Conservation (phyloP, 2,113 vertebrate species). For the Rutilus rutilus region DNA sequence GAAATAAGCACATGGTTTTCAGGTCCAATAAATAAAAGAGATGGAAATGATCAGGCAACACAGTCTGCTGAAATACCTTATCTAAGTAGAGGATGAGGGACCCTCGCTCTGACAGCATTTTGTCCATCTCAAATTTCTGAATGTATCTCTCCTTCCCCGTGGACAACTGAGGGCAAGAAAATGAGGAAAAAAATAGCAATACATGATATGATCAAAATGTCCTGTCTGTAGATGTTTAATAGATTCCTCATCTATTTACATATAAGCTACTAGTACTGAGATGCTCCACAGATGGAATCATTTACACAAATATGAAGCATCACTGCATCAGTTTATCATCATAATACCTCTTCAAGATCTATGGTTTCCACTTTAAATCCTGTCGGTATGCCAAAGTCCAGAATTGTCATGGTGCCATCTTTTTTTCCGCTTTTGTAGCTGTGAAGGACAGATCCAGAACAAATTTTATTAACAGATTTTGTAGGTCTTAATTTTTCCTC, state of each 20-base stretch:
- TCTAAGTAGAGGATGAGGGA: conserved; percentile 81
- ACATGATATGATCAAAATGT: not conserved
- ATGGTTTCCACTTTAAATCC: conserved; percentile 62
- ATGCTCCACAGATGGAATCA: too few species aligned
- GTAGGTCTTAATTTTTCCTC: not conserved
- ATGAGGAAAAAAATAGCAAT: not conserved
- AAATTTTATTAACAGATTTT: too few species aligned
- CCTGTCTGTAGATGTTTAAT: not conserved
- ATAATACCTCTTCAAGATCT: conserved; percentile 62
- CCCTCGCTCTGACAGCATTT: conserved; percentile 59
- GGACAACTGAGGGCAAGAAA: conserved; percentile 62
- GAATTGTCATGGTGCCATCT: conserved; percentile 69
- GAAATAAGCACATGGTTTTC: not conserved
- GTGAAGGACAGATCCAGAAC: not conserved
- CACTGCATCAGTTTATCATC: not conserved
- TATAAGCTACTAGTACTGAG: too few species aligned
- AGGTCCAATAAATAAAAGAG: not conserved
- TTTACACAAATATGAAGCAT: not conserved
- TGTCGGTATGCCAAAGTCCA: conserved; percentile 66
- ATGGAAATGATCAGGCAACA: not conserved
- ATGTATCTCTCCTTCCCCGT: conserved; percentile 71
- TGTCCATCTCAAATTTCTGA: conserved; percentile 77
- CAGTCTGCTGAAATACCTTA: conserved; percentile 67
- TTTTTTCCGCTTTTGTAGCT: conserved; percentile 35
- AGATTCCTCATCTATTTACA: too few species aligned